Percentiles rank a stretch among this genome's conserved stretches.
These are phyloP conservation scores for Elephantulus edwardii DNA, from an alignment of 2,113 vertebrate genomes.

Conservation along the genomic window DNA sequence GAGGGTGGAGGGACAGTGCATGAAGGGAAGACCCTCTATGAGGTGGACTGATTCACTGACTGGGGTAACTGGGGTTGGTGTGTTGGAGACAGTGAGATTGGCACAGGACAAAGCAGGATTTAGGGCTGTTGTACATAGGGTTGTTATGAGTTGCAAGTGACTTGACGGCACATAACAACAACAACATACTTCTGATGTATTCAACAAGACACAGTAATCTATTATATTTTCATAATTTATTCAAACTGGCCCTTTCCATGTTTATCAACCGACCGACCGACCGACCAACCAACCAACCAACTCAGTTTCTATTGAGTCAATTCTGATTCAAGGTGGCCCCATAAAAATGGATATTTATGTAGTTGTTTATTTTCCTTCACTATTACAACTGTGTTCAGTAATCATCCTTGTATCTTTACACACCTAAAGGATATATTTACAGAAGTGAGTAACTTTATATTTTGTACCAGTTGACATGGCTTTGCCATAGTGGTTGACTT, in stretches of 20 bases:
- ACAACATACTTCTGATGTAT: neutral
- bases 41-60: too few relatives aligned
- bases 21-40: too few relatives aligned
- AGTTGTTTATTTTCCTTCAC: neutral
- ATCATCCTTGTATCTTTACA: neutral
- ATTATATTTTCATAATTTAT: neutral
- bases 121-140: too few relatives aligned
- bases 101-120: too few relatives aligned
- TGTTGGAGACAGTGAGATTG: too few relatives aligned
- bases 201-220: neutral
- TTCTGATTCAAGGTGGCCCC: neutral
- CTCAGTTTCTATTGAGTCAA: neutral
- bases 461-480: neutral
- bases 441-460: neutral
- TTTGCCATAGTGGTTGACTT: constrained; percentile 8
- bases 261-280: too few relatives aligned
- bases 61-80: too few relatives aligned
- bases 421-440: neutral
- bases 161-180: too few relatives aligned
- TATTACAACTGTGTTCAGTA: neutral
- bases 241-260: neutral
- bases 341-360: neutral
- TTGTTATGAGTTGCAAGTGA: too few relatives aligned
- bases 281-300: neutral
- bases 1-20: too few relatives aligned